These are phyloP conservation scores for Corythornis cristatus DNA, from an alignment of 2,113 vertebrate genomes.

Conservation along the genomic window DNA sequence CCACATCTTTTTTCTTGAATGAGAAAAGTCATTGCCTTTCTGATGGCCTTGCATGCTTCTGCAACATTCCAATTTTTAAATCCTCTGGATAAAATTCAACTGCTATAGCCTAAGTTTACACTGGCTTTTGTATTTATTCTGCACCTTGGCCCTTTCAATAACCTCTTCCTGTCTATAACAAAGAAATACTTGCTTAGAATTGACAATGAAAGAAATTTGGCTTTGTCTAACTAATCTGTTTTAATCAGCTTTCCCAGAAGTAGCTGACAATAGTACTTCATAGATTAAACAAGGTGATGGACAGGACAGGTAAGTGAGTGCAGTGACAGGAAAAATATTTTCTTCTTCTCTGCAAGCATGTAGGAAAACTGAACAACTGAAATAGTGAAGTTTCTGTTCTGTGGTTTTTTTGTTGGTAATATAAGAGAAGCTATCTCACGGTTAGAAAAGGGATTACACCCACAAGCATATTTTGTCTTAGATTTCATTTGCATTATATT, in stretches of 20 bases:
- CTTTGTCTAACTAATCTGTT: slow-evolving; percentile 19
- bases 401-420: not conserved
- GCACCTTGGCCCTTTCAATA: not conserved
- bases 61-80: not conserved
- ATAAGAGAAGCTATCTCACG: not conserved
- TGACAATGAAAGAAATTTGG: not conserved
- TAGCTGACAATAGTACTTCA: not conserved
- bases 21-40: not conserved
- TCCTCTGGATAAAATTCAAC: not conserved
- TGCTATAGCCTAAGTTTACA: not conserved
- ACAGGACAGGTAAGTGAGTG: not conserved
- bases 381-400: not conserved
- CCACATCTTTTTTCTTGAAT: not conserved
- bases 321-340: not conserved
- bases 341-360: not conserved
- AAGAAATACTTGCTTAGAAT: not conserved
- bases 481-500: not conserved
- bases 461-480: not conserved
- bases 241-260: slow-evolving; percentile 43
- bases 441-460: not conserved
- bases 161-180: not conserved
- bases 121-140: not conserved
- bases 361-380: not conserved
- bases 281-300: not conserved
- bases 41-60: not conserved